Percentiles rank a stretch among this genome's conserved stretches.
phyloP scores from a whole-genome alignment of 2,113 vertebrate species.

The Cheilinus undulatus region DNA sequence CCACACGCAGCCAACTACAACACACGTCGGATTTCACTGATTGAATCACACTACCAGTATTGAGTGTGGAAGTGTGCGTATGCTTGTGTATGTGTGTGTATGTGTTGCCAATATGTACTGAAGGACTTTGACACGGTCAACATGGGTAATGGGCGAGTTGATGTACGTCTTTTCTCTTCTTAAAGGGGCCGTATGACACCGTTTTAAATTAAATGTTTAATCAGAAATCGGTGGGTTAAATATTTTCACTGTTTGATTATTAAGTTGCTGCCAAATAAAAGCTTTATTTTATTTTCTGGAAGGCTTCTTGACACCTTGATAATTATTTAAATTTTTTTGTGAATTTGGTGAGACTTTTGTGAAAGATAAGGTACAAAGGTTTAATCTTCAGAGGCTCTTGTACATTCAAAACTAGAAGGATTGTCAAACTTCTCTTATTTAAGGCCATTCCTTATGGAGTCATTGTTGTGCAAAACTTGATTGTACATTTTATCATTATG shows the following conservation, averaged over 20 bases:
- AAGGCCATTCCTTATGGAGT: no score
- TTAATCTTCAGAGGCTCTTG: not conserved
- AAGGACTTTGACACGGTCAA: slow-evolving; percentile 76
- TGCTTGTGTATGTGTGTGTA: slow-evolving; percentile 26
- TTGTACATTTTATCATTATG: no score
- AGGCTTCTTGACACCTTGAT: not conserved
- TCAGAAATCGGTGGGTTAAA: slow-evolving; percentile 52
- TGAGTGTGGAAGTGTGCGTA: slow-evolving; percentile 55
- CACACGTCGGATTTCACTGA: slow-evolving; percentile 66
- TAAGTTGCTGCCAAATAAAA: slow-evolving; percentile 73
- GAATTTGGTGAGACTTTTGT: slow-evolving; percentile 5
- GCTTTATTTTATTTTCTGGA: slow-evolving; percentile 40
- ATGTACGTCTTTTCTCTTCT: slow-evolving; percentile 52
- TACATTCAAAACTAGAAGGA: not conserved
- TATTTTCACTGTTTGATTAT: slow-evolving; percentile 63
- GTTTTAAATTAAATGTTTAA: slow-evolving; percentile 72
- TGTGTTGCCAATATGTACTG: slow-evolving; percentile 75
- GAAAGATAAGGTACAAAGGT: not conserved
- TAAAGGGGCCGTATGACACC: slow-evolving; percentile 66
- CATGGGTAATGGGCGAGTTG: slow-evolving; percentile 36
- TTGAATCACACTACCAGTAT: slow-evolving; percentile 81
- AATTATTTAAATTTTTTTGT: slow-evolving; percentile 1
- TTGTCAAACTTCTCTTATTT: no score
- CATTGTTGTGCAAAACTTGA: no score
- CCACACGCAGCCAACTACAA: slow-evolving; percentile 50